phyloP scores from a whole-genome alignment of 2,113 vertebrate species.

The Pycnonotus jocosus region DNA sequence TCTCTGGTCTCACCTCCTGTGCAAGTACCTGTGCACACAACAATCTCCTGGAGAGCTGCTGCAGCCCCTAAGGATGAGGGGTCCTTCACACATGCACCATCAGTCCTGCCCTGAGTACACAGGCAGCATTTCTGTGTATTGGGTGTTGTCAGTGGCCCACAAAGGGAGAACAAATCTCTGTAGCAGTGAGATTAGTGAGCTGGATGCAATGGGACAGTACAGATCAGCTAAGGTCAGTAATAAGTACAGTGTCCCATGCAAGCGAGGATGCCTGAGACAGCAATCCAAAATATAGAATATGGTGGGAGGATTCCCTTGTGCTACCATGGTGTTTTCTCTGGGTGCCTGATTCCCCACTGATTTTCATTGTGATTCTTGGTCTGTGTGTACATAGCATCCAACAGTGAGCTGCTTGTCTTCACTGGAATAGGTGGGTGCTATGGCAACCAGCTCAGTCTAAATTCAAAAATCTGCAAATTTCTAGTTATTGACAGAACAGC shows the following conservation, averaged over 20 bases:
- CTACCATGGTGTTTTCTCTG: not conserved
- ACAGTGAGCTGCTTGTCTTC: not conserved
- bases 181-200: not conserved
- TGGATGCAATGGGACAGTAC: not conserved
- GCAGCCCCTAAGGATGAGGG: not conserved
- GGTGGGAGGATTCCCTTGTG: not conserved
- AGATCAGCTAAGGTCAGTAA: not conserved
- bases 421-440: not conserved
- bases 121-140: not conserved
- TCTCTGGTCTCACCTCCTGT: not conserved
- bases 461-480: not conserved
- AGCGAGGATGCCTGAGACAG: not conserved
- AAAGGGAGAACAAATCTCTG: not conserved
- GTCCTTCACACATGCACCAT: rapidly evolving
- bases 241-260: not conserved
- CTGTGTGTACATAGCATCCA: not conserved
- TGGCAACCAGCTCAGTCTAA: not conserved
- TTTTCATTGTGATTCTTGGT: not conserved
- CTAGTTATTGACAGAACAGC: not conserved
- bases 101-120: not conserved
- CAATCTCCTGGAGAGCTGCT: not conserved
- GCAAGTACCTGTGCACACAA: not conserved
- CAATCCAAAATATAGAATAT: not conserved
- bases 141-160: rapidly evolving
- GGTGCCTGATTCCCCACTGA: not conserved